These are phyloP conservation scores for Hystrix brachyura DNA, from an alignment of 2,113 vertebrate species.

Conservation along the genomic window DNA sequence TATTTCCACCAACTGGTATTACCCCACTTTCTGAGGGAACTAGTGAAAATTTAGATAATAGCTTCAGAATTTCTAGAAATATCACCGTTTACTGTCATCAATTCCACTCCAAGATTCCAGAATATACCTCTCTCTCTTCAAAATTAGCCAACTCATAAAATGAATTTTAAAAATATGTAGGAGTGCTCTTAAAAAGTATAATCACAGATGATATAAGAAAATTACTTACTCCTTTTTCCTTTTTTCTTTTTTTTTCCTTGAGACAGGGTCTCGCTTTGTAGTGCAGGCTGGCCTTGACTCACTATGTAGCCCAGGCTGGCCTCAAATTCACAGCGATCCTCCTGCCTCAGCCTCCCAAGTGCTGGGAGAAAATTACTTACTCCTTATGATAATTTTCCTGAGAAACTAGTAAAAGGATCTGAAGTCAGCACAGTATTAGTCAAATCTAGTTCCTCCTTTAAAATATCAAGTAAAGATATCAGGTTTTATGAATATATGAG, in stretches of 20 bases:
- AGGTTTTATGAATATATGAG: not conserved
- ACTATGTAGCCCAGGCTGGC: too few relatives aligned
- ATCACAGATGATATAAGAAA: not conserved
- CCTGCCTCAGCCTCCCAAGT: too few relatives aligned
- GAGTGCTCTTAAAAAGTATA: conserved; percentile 12
- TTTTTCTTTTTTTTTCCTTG: too few relatives aligned
- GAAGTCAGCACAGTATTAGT: conserved; percentile 27
- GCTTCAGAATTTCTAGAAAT: not conserved
- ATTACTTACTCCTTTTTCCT: not conserved
- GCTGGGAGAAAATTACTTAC: not conserved
- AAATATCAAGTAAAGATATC: conserved; percentile 23
- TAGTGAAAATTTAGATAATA: conserved; percentile 1
- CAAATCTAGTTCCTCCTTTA: conserved; percentile 25
- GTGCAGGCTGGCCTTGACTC: too few relatives aligned
- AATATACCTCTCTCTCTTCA: not conserved
- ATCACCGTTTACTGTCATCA: not conserved
- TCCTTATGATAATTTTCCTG: conserved; percentile 29
- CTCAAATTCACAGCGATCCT: too few relatives aligned
- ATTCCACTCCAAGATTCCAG: not conserved
- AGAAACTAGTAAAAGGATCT: conserved; percentile 55
- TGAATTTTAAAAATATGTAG: not conserved
- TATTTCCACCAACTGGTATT: conserved; percentile 12
- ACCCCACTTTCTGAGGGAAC: conserved; percentile 12
- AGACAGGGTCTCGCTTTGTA: too few relatives aligned
- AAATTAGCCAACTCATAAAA: not conserved